Percentiles rank a stretch among this genome's conserved stretches.
Conservation (phyloP, 2,888 invertebrate species). For the Neoascia interrupta region DNA sequence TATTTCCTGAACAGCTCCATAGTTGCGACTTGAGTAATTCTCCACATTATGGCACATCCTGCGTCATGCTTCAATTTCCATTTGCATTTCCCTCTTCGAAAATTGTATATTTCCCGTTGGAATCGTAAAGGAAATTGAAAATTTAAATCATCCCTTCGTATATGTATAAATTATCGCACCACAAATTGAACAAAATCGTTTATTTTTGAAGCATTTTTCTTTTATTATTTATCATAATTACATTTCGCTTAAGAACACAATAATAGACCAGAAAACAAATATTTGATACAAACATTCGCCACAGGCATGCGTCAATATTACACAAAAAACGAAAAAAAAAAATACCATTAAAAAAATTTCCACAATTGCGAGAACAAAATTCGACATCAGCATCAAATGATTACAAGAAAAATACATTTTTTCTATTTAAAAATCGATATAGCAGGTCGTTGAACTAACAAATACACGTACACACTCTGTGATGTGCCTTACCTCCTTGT, state of each 20-base stretch:
- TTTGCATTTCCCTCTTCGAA: no score
- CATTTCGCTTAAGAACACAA: constrained; percentile 77
- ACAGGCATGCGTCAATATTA: constrained; percentile 58
- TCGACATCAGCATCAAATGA: constrained; percentile 25
- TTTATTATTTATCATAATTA: constrained; percentile 84
- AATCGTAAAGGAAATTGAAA: no score
- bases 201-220: constrained; percentile 15
- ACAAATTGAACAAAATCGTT: background rate
- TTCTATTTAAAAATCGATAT: constrained; percentile 6
- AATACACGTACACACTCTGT: no score
- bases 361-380: constrained; percentile 47
- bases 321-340: constrained; percentile 36
- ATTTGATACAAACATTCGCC: constrained; percentile 73
- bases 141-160: background rate
- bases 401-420: constrained; percentile 10
- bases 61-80: no score
- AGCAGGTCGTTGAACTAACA: no score
- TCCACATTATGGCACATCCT: no score
- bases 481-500: no score
- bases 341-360: constrained; percentile 30
- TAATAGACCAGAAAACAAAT: constrained; percentile 70
- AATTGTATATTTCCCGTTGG: no score
- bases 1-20: no score
- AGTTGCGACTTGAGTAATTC: no score
- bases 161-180: no score